Base-by-base conservation (phyloP, 2,888 invertebrate species). In the Atethmia centrago region DNA sequence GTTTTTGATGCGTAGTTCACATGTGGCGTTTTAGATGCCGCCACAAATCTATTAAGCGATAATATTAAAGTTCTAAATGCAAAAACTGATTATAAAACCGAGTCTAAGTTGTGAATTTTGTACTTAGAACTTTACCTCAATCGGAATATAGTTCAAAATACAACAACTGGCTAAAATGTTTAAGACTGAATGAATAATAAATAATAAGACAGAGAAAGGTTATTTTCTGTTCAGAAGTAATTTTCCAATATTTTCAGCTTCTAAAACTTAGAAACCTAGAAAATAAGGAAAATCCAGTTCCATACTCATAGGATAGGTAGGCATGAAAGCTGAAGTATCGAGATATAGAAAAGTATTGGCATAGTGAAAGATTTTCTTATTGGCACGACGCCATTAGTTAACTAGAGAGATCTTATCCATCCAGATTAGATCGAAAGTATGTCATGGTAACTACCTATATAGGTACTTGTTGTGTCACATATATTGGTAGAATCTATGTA, bases 361-460 rank as follows among this genome's bases (percentile, higher is more conserved):
- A 73, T 63, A 58, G 59, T 77, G 53, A 55, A 59, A 65, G 65
- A 62, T 68, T 68, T 77, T 80, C 65, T 67, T 73, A 55, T 74
- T 81, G 80, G 78, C 81, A 71, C 49, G 14, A 9, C 31, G 80
- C 80, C 81, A 81, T 74, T 55, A 42, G 66, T 69, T 65, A 80
- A 77, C 77, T 53, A 65, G 42, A 65, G 42, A 81, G 77, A 80
- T 68, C 28, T 80, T 80, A 80, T 80, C 69, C 76, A 51, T 31
- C 25, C 42, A 69, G 56, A 76, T 73, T 59, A 59, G 40, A 68
- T 62, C n/a, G 42, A 42, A 63, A 49, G 42, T 73, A 73, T 73
- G 42, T 42, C 67, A 71, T 45, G 42, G 55, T 63, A 36, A 21
- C 19, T 53, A 62, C 28, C 77, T 56, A 16, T 31, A 19, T 14